These are phyloP conservation scores for Carollia perspicillata DNA, from an alignment of 2,113 vertebrate species.

Conservation along the genomic window DNA sequence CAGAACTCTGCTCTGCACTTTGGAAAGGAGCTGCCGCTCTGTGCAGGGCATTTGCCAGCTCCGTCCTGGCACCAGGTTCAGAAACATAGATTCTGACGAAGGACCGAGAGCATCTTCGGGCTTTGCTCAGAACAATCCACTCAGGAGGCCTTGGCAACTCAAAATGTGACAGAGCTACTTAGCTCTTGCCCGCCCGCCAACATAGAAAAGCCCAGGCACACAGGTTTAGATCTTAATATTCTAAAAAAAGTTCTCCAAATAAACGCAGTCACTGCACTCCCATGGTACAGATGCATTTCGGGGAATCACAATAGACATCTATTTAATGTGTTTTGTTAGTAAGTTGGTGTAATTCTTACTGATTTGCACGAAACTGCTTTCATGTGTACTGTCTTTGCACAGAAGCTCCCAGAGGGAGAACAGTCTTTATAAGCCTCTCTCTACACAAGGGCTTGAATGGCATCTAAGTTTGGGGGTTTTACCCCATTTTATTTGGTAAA, in stretches of 20 bases:
- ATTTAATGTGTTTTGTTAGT: not conserved
- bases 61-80: accelerated
- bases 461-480: not conserved
- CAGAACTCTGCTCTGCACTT: not conserved
- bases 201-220: not conserved
- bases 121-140: not conserved
- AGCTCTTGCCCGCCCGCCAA: not conserved
- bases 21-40: not conserved
- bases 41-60: not conserved
- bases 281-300: not conserved
- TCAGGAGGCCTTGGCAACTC: not conserved
- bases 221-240: not conserved
- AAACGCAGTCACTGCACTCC: not conserved
- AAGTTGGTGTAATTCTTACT: not conserved
- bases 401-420: not conserved
- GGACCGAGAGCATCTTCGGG: not conserved
- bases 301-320: not conserved
- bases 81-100: not conserved
- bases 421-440: not conserved
- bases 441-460: not conserved
- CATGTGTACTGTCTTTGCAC: not conserved
- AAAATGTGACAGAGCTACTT: not conserved
- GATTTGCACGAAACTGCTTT: not conserved
- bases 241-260: not conserved
- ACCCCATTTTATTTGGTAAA: not conserved